These are phyloP conservation scores for Phortica magna DNA, from an alignment of 2,888 invertebrate genomes.

Conservation along the genomic window DNA sequence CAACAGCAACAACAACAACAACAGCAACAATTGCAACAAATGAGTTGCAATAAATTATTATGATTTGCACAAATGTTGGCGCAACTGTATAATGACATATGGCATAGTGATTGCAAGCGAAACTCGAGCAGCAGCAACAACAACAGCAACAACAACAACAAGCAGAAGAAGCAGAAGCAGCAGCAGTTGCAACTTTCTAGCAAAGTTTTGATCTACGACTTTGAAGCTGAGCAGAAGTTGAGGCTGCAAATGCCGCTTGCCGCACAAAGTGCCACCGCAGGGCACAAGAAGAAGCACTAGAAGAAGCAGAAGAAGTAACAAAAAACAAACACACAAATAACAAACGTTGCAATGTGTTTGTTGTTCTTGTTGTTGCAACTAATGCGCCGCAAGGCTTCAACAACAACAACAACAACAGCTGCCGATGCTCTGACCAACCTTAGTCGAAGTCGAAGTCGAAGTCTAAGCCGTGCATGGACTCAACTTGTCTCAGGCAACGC, in stretches of 20 bases:
- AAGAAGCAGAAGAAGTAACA: no score
- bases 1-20: conserved; percentile 41
- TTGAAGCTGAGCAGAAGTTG: no score
- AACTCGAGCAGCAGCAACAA: conserved; percentile 49
- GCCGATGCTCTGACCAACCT: no score
- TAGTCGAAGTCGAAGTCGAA: no score
- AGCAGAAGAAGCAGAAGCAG: conserved; percentile 1
- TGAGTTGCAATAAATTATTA: conserved; percentile 75
- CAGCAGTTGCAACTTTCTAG: conserved; percentile 5
- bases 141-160: not conserved
- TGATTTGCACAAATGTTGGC: conserved; percentile 72
- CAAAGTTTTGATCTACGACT: no score
- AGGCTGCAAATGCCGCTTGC: no score
- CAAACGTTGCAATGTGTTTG: no score
- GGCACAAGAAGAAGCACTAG: conserved; percentile 26
- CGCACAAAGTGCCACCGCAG: conserved; percentile 36
- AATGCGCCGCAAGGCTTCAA: not conserved
- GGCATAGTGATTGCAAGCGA: conserved; percentile 62
- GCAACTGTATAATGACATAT: conserved; percentile 75
- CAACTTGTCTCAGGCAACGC: no score
- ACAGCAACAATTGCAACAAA: conserved; percentile 56
- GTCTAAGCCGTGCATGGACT: no score
- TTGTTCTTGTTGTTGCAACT: no score
- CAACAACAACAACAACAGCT: conserved; percentile 7
- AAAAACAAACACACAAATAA: no score